A percentile compares a stretch with the other conserved stretches of the same genome.
Conservation (phyloP, 2,888 invertebrate species). For the Teleiodes luculella region DNA sequence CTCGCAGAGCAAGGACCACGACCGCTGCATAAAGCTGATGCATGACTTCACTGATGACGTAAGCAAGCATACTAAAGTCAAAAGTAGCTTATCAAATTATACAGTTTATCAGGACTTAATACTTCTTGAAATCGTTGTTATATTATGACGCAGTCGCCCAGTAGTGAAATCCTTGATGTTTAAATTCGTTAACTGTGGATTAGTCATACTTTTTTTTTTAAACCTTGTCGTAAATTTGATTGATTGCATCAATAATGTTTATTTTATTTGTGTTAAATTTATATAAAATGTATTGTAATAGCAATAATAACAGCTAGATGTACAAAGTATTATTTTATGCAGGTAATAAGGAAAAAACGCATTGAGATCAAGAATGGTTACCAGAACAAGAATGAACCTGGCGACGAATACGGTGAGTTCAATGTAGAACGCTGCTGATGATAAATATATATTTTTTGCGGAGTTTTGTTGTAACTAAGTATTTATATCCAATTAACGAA, state of each 20-base stretch:
- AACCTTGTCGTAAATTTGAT: too few relatives aligned
- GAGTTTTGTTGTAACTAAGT: too few relatives aligned
- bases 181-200: too few relatives aligned
- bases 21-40: conserved; percentile 69
- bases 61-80: conserved; percentile 15
- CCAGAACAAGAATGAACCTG: conserved; percentile 38
- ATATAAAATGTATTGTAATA: not conserved
- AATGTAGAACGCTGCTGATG: not conserved
- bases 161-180: too few relatives aligned
- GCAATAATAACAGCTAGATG: not conserved
- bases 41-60: conserved; percentile 79
- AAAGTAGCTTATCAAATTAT: too few relatives aligned
- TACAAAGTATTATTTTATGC: conserved; percentile 16
- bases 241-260: too few relatives aligned
- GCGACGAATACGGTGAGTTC: conserved; percentile 47
- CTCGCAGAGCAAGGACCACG: conserved; percentile 70
- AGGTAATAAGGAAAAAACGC: conserved; percentile 56
- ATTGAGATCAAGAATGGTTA: conserved; percentile 42
- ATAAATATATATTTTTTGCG: too few relatives aligned
- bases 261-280: not conserved
- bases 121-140: too few relatives aligned
- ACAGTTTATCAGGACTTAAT: too few relatives aligned
- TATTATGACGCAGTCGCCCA: too few relatives aligned
- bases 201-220: too few relatives aligned
- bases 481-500: too few relatives aligned